These are phyloP conservation scores for Cynodonichthys magdalenae DNA, from an alignment of 2,797 vertebrate species.

Conservation along the genomic window DNA sequence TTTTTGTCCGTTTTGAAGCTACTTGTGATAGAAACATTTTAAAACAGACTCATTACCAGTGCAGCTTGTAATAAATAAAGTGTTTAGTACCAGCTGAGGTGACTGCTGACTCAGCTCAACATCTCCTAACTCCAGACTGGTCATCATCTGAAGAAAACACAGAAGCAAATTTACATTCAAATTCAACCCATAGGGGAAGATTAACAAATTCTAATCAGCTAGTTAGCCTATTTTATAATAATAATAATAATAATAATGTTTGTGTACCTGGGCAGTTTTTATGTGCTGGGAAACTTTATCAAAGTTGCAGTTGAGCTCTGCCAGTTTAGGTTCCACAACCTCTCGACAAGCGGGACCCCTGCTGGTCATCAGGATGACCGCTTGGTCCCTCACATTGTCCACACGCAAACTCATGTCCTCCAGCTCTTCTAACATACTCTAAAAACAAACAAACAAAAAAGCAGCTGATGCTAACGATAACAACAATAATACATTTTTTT, in stretches of 20 bases:
- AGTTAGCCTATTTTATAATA: no score
- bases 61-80: neutral
- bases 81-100: slow-evolving; percentile 47
- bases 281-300: slow-evolving; percentile 97
- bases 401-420: slow-evolving; percentile 89
- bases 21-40: slow-evolving; percentile 2
- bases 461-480: neutral
- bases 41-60: no score
- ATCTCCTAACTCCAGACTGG: slow-evolving; percentile 74
- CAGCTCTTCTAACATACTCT: slow-evolving; percentile 89
- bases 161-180: neutral
- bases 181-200: no score
- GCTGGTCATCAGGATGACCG: slow-evolving; percentile 89
- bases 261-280: slow-evolving; percentile 80
- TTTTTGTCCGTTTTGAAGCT: neutral
- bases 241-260: neutral
- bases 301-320: slow-evolving; percentile 93
- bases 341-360: slow-evolving; percentile 87
- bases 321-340: slow-evolving; percentile 93
- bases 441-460: slow-evolving; percentile 23
- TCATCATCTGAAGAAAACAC: slow-evolving; percentile 78
- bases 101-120: slow-evolving; percentile 59
- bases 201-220: no score
- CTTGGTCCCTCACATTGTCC: slow-evolving; percentile 90
- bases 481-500: no score